phyloP scores from a whole-genome alignment of 2,797 vertebrate species.

The Brachyalestes nurse region DNA sequence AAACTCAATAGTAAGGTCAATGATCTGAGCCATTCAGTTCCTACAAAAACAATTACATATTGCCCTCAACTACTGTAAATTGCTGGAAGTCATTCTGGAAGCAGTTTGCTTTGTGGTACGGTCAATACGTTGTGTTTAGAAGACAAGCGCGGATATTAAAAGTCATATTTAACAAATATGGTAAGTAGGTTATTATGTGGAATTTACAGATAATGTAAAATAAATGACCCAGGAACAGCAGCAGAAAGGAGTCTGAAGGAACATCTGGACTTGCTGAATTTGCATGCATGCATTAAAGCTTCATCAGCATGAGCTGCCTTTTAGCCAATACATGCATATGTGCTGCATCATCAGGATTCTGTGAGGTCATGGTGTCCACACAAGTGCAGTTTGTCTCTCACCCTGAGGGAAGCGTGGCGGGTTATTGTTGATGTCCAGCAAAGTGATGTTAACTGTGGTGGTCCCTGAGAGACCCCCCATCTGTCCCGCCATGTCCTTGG shows the following conservation, averaged over 20 bases:
- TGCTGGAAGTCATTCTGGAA: neutral
- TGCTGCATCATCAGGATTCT: conserved; percentile 3
- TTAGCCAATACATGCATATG: conserved; percentile 60
- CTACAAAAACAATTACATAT: neutral
- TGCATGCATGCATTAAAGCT: neutral
- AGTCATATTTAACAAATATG: neutral
- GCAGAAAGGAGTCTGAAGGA: neutral
- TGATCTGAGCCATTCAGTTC: too few relatives aligned
- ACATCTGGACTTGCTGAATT: neutral
- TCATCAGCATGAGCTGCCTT: conserved; percentile 35
- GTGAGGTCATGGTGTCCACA: neutral
- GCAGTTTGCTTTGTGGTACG: neutral
- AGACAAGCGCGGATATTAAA: neutral
- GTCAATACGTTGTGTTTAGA: neutral
- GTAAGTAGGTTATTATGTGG: neutral
- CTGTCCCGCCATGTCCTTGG: conserved; percentile 88
- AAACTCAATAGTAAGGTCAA: too few relatives aligned
- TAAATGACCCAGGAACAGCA: neutral
- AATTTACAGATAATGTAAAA: neutral
- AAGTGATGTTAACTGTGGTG: conserved; percentile 84
- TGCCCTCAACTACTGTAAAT: neutral
- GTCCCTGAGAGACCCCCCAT: conserved; percentile 87
- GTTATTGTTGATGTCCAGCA: conserved; percentile 86
- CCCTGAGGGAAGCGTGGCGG: conserved; percentile 87
- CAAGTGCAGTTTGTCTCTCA: conserved; percentile 60